Percentiles rank a stretch among this genome's conserved stretches.
Conservation (phyloP, 2,113 vertebrate genomes). For the Etheostoma spectabile region DNA sequence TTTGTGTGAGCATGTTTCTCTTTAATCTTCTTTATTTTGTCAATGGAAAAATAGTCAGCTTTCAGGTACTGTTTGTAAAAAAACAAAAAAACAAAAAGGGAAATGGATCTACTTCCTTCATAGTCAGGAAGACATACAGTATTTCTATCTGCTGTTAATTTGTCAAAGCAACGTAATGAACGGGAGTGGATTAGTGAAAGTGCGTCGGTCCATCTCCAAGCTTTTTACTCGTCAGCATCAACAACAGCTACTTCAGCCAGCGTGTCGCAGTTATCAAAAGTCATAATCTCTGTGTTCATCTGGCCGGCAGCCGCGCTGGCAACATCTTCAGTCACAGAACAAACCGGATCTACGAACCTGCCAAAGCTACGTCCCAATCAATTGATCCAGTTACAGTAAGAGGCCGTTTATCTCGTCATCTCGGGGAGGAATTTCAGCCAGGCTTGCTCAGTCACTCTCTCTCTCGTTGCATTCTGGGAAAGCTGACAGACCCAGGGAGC, state of each 20-base stretch:
- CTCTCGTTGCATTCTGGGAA: conserved; percentile 54
- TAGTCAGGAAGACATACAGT: not conserved
- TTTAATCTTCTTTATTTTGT: no score
- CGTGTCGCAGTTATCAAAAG: conserved; percentile 50
- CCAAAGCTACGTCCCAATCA: conserved; percentile 50
- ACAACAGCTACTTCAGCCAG: not conserved
- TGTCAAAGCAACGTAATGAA: conserved; percentile 15
- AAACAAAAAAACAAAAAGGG: no score
- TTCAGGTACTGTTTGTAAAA: not conserved
- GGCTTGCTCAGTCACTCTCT: not conserved
- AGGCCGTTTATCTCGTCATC: conserved; percentile 56
- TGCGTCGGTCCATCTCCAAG: conserved; percentile 10
- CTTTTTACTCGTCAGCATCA: not conserved
- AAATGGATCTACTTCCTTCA: not conserved
- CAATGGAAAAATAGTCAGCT: no score
- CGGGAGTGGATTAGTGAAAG: not conserved
- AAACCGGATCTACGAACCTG: conserved; percentile 43
- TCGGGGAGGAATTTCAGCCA: conserved; percentile 29
- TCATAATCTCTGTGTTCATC: conserved; percentile 65
- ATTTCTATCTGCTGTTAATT: conserved; percentile 10
- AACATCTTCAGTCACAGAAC: conserved; percentile 46
- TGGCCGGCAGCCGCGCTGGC: conserved; percentile 39
- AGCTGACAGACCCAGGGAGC: conserved; percentile 24
- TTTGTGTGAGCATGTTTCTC: no score
- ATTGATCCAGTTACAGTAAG: conserved; percentile 66